Base-by-base conservation (phyloP, 2,797 vertebrate genomes). In the Schizopygopsis pylzovi region DNA sequence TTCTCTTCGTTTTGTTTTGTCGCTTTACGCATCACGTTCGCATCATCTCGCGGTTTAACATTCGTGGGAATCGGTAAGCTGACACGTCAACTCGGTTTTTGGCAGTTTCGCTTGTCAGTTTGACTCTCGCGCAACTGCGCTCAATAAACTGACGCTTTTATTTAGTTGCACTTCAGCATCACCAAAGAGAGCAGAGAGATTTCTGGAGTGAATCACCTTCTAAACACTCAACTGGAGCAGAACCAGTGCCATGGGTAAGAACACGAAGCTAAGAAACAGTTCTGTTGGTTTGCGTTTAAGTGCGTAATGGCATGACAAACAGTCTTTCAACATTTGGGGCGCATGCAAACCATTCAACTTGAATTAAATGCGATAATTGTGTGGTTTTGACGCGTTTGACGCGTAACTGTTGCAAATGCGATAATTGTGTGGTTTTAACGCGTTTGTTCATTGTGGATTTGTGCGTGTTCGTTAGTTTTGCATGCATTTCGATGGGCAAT, bases 161-260 rank as follows among this genome's bases (percentile, higher is more conserved):
- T 84, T 41, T 33, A 67, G 70, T 65, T 75, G 84, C 56, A 65
- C 67, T 81, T 84, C 77, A 43, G 43, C 72, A 56, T 61, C 72
- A 8, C 28, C 71, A 52, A 81, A 81, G 63, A 81, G 79, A 79
- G 79, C 54, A 45, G 79, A 65, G 65, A 63, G 56, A 70, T 82
- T 71, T 78, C 81, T 41, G 73, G 52, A 79, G 73, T 71, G 61
- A 68, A 68, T 47, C 56, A 43, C 22, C 33, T 47, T 18, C 22
- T 65, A 25, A 52, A 76, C 47, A 33, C 45, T 12, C 47, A 81
- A 5, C 61, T 87, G 86, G 83, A 77, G 80, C 54, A 78, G 72
- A 85, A 52, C 22, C 63, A 73, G 63, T 85, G 83, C 83, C 52
- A 88, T 88, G 87, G 87, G 87, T 88, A 81, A 88, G 87, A 82